Conservation (phyloP, 2,797 vertebrate genomes). For the Crenichthys baileyi region DNA sequence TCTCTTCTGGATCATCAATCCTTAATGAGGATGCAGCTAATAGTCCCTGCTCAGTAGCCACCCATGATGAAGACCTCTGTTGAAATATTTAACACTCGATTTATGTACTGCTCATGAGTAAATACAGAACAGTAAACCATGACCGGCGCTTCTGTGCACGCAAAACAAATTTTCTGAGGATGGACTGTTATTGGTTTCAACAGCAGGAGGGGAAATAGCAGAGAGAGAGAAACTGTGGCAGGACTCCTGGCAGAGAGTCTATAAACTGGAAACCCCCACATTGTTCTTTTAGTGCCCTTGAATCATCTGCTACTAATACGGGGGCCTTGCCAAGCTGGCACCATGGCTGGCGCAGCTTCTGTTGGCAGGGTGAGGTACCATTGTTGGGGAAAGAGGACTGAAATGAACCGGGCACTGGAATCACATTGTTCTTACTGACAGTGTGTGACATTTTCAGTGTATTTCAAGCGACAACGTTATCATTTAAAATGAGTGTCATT, state of each 20-base stretch:
- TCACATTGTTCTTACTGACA: conserved; percentile 52
- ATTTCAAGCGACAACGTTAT: not conserved
- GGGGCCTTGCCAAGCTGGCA: conserved; percentile 70
- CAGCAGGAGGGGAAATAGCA: conserved; percentile 56
- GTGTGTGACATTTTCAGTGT: conserved; percentile 61
- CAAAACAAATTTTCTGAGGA: conserved; percentile 48
- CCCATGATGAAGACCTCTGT: conserved; percentile 58
- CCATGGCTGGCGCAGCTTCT: conserved; percentile 52
- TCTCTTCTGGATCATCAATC: conserved; percentile 62
- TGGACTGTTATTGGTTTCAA: conserved; percentile 37
- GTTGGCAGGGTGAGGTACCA: conserved; percentile 72
- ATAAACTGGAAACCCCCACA: conserved; percentile 50
- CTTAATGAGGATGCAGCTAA: conserved; percentile 55
- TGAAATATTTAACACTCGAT: conserved; percentile 40
- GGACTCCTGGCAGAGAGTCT: conserved; percentile 57
- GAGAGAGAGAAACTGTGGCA: conserved; percentile 51
- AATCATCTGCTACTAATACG: conserved; percentile 68
- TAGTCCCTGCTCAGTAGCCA: conserved; percentile 27
- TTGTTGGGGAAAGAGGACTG: conserved; percentile 65
- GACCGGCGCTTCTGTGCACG: conserved; percentile 57
- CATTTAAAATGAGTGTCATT: too few relatives aligned
- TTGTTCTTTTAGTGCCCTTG: conserved; percentile 74
- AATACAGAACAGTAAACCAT: conserved; percentile 61
- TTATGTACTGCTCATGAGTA: conserved; percentile 49
- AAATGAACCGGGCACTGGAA: conserved; percentile 48